phyloP scores from a whole-genome alignment of 2,888 invertebrate species.

The Lasioglossum marginatum region DNA sequence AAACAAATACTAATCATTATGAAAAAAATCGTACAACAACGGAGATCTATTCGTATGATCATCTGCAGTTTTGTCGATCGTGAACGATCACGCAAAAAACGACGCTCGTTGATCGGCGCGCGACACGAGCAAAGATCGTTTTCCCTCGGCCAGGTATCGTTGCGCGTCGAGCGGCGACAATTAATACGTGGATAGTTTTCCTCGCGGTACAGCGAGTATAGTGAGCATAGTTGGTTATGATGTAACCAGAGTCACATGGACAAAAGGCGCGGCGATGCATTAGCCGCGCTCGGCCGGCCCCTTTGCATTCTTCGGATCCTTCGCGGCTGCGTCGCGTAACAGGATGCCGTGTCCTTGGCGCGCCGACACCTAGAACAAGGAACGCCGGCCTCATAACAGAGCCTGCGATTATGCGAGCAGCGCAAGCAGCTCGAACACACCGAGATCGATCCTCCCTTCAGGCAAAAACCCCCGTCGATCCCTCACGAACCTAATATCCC shows the following conservation, averaged over 20 bases:
- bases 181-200: slow-evolving; percentile 38
- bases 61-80: background rate
- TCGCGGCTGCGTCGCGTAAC: slow-evolving; percentile 71
- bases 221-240: slow-evolving; percentile 43
- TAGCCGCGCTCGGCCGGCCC: slow-evolving; percentile 80
- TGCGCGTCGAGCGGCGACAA: background rate
- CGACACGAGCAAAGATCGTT: background rate
- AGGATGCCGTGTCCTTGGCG: slow-evolving; percentile 76
- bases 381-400: slow-evolving; percentile 18
- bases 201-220: slow-evolving; percentile 1
- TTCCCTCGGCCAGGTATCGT: background rate
- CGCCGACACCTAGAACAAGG: slow-evolving; percentile 28
- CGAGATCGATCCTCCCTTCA: slow-evolving; percentile 21
- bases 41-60: too few species aligned
- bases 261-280: slow-evolving; percentile 75
- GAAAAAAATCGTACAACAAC: too few species aligned
- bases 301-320: slow-evolving; percentile 81
- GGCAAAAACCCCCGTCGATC: background rate
- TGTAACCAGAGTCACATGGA: slow-evolving; percentile 58
- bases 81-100: background rate
- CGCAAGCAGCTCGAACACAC: background rate
- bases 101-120: background rate
- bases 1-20: too few species aligned
- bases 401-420: slow-evolving; percentile 17
- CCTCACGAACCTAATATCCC: background rate